Conservation (phyloP, 2,113 vertebrate genomes). For the Ophthalmolycus amberensis region DNA sequence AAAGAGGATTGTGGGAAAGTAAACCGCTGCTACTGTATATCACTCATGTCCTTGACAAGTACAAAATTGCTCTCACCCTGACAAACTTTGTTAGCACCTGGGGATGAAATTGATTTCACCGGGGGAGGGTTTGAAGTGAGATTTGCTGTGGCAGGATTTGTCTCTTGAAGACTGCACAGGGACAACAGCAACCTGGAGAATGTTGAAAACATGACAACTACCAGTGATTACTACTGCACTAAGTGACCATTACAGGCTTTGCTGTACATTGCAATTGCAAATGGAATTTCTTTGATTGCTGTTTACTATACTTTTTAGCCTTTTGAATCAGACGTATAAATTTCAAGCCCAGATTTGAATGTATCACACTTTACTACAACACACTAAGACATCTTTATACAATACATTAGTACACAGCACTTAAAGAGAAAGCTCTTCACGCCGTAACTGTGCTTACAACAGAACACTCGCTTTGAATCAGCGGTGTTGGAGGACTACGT, state of each 20-base stretch:
- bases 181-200: not conserved
- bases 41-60: not conserved
- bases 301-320: not conserved
- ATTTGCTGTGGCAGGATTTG: not conserved
- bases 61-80: slow-evolving; percentile 10
- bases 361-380: not conserved
- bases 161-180: not conserved
- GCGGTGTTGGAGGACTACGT: not conserved
- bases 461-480: not conserved
- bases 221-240: not conserved
- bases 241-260: not conserved
- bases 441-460: not conserved
- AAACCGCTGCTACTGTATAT: not conserved
- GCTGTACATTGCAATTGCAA: not conserved
- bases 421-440: not conserved
- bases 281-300: not conserved
- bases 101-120: slow-evolving; percentile 4
- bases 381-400: not conserved
- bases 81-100: slow-evolving; percentile 13
- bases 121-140: not conserved
- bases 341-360: too few relatives aligned
- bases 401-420: not conserved
- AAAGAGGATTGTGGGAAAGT: slow-evolving; percentile 6
- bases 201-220: not conserved
- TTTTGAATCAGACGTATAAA: not conserved